Evolutionary conservation across 2,888 invertebrate genomes (phyloP).

Genomic region (Drosophila nr. perissopoda): DNA sequence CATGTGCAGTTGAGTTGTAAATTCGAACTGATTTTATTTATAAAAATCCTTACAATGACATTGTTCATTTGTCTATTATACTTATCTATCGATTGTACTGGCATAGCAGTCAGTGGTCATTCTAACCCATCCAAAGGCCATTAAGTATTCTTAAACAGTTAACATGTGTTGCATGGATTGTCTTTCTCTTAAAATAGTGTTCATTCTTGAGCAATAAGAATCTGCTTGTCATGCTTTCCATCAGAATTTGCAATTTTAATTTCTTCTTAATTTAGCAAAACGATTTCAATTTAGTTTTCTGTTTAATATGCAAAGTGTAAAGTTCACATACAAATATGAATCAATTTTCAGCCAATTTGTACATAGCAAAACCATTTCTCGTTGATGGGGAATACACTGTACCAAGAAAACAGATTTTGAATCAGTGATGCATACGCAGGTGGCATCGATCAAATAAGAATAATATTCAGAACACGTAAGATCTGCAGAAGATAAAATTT

Average conservation of each 20-base stretch:
- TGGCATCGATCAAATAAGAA: neutral
- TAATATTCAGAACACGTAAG: neutral
- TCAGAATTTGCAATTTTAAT: neutral
- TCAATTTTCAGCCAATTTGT: neutral
- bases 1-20: neutral
- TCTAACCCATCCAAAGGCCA: neutral
- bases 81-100: neutral
- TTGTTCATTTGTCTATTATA: neutral
- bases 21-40: neutral
- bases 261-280: neutral
- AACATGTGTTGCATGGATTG: no score
- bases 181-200: no score
- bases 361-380: conserved; percentile 9
- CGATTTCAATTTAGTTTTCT: neutral
- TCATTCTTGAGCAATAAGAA: no score
- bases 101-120: neutral
- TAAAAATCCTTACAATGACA: neutral
- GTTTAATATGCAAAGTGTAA: neutral
- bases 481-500: no score
- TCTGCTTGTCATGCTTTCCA: neutral
- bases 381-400: neutral
- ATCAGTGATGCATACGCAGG: neutral
- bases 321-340: conserved; percentile 3
- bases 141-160: no score
- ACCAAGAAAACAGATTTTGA: conserved; percentile 8